Conservation (phyloP, 2,888 invertebrate genomes). For the Minunthozetes semirufus region DNA sequence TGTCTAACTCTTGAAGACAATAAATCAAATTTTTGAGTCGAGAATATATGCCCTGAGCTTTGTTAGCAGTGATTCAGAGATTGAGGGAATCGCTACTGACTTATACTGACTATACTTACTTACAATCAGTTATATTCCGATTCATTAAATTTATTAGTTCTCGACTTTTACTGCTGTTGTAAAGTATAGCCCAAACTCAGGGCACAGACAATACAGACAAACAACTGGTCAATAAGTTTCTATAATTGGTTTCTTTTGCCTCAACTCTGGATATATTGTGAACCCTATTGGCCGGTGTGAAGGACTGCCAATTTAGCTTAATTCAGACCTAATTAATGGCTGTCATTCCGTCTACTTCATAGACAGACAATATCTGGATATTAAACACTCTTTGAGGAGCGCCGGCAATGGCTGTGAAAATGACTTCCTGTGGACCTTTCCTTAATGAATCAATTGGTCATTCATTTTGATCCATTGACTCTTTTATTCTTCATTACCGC, state of each 20-base stretch:
- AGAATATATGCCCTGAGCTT: not conserved
- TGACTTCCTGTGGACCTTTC: slow-evolving; percentile 17
- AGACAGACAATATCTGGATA: not conserved
- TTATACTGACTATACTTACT: too few relatives aligned
- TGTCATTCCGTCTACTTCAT: slow-evolving; percentile 19
- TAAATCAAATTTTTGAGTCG: slow-evolving; percentile 12
- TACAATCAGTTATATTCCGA: slow-evolving; percentile 6
- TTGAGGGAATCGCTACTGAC: not conserved
- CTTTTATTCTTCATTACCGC: slow-evolving; percentile 20
- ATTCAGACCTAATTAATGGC: slow-evolving; percentile 20
- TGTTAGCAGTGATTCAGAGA: not conserved
- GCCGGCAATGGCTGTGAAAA: not conserved
- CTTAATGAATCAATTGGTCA: slow-evolving; percentile 27
- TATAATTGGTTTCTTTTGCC: not conserved
- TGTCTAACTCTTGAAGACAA: not conserved
- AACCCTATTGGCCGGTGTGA: not conserved
- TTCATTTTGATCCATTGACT: slow-evolving; percentile 26
- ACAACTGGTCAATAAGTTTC: not conserved
- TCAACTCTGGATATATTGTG: not conserved
- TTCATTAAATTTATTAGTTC: slow-evolving; percentile 7
- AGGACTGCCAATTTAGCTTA: not conserved
- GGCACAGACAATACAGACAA: too few relatives aligned
- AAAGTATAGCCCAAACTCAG: too few relatives aligned
- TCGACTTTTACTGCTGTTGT: not conserved
- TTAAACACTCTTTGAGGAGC: not conserved